Conservation (phyloP, 2,113 vertebrate species). For the Datnioides undecimradiatus region DNA sequence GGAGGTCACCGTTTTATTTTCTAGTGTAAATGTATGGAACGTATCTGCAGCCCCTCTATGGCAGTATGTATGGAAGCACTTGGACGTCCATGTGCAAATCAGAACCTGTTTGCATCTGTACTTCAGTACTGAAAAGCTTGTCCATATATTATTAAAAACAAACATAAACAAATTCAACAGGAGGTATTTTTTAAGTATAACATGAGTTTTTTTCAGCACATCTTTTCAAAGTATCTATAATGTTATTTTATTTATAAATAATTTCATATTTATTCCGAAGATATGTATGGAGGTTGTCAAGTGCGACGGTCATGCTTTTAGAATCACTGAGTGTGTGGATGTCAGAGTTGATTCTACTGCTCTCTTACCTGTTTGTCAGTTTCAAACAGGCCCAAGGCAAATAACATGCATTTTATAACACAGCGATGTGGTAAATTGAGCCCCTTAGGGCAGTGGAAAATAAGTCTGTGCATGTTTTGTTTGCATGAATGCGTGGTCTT, state of each 20-base stretch:
- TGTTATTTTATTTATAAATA: background rate
- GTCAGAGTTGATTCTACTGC: constrained; percentile 33
- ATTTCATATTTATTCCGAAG: background rate
- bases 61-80: background rate
- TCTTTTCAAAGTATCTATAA: too few species aligned
- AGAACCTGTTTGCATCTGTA: background rate
- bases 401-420: constrained; percentile 51
- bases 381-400: constrained; percentile 45
- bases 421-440: constrained; percentile 60
- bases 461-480: constrained; percentile 47
- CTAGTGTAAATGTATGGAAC: background rate
- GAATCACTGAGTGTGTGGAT: constrained; percentile 34
- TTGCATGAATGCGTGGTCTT: constrained; percentile 33
- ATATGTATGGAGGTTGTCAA: constrained; percentile 18
- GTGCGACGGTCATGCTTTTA: constrained; percentile 6
- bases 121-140: background rate
- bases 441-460: constrained; percentile 51
- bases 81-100: background rate
- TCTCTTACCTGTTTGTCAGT: constrained; percentile 40
- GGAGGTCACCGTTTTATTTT: too few species aligned
- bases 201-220: too few species aligned
- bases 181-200: background rate
- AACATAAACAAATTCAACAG: background rate
- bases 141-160: background rate
- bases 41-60: background rate